Evolutionary conservation across 2,113 vertebrate species (phyloP), one percentile per base, ranked within the genome.

Genomic region (Lipophrys pholis): DNA sequence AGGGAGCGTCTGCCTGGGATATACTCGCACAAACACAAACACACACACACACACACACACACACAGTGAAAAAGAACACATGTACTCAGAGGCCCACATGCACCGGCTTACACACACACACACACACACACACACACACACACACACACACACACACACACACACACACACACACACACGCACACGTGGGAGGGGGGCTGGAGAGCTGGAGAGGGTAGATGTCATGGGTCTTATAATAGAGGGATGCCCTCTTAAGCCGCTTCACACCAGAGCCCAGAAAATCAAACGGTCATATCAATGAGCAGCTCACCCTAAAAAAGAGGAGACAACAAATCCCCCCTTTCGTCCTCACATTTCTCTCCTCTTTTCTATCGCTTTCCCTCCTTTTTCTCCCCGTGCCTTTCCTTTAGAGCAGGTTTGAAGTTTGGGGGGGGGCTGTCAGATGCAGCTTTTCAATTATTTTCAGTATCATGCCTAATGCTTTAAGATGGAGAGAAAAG

Each of bases 241-340:
- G 80, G 87, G 86, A 88, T 89, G 89, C 72, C 88, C 88, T 86
- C 81, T 87, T 87, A 90, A 91, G 86, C 86, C 41, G 76, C 83
- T 78, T 88, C 88, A 84, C 77, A 64, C 56, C 69, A 82, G 14
- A 83, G 61, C 79, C 84, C 64, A 79, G 88, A 89, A 90, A 91
- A 91, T 91, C 90, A 82, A 87, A 81, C 69, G 90, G 91, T 91
- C 91, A 88, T 91, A 89, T 91, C 90, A 92, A 92, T 90, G 81
- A 89, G 69, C 59, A 21, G 65, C 71, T 57, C 62, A 56, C 15
- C 40, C 41, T 6, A 46, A 14, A 68, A 49, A 72, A 65, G n/a
- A 49, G 8, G 21, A 30, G 21, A 30, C 1, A 51, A 51, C 16
- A 64, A 64, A 53, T 38, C 70, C 53, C 40, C 51, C 55, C 57